phyloP scores from a whole-genome alignment of 2,113 vertebrate species.

The Hepsetus odoe region DNA sequence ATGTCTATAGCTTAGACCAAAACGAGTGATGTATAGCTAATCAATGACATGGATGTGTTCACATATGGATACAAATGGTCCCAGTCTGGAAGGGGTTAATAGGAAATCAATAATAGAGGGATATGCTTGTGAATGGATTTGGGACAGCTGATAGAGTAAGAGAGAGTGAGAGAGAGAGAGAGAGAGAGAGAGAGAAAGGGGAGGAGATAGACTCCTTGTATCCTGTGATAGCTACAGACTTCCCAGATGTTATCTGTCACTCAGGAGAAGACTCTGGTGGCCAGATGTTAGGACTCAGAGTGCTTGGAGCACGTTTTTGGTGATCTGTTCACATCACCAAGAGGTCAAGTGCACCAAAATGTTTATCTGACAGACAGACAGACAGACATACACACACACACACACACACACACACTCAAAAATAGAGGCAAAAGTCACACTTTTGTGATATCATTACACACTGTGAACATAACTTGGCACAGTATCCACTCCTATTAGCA shows the following conservation, averaged over 20 bases:
- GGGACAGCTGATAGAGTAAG: slow-evolving; percentile 28
- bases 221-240: slow-evolving; percentile 79
- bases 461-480: slow-evolving; percentile 32
- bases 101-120: slow-evolving; percentile 76
- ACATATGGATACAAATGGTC: slow-evolving; percentile 68
- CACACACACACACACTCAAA: slow-evolving; percentile 40
- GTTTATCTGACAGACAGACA: slow-evolving; percentile 54
- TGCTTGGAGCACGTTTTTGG: slow-evolving; percentile 56
- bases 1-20: not conserved
- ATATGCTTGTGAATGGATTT: slow-evolving; percentile 72
- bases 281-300: slow-evolving; percentile 76
- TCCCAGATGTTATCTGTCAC: slow-evolving; percentile 83
- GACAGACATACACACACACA: slow-evolving; percentile 42
- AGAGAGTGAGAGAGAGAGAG: slow-evolving; percentile 57
- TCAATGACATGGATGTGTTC: slow-evolving; percentile 71
- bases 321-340: slow-evolving; percentile 62
- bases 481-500: slow-evolving; percentile 57
- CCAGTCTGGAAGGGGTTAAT: slow-evolving; percentile 77
- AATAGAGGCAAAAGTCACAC: slow-evolving; percentile 19
- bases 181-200: slow-evolving; percentile 58
- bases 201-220: slow-evolving; percentile 72
- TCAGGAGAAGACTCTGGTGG: slow-evolving; percentile 71
- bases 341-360: slow-evolving; percentile 68
- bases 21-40: slow-evolving; percentile 57
- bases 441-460: slow-evolving; percentile 42